Conservation (phyloP, 2,888 invertebrate species). For the Choristoneura rosaceana region DNA sequence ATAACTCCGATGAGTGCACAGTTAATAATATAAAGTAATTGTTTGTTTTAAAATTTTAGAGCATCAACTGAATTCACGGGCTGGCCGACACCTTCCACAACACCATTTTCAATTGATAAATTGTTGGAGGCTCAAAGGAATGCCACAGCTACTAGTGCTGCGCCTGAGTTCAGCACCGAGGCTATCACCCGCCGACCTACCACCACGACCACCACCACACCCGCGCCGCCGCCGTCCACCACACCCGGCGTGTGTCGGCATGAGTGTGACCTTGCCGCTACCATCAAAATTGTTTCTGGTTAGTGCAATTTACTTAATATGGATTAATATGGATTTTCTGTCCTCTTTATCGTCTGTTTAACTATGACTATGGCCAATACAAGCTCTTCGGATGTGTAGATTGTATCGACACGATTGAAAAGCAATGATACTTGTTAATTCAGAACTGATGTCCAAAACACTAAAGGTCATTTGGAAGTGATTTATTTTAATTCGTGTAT, state of each 20-base stretch:
- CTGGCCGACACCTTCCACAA: conserved; percentile 95
- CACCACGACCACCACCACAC: conserved; percentile 88
- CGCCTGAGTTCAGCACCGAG: conserved; percentile 73
- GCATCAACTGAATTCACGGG: conserved; percentile 96
- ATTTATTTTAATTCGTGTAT: no score
- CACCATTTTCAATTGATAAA: conserved; percentile 94
- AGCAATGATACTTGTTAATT: no score
- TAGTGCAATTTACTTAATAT: conserved; percentile 35
- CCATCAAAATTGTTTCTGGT: conserved; percentile 93
- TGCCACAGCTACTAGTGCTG: conserved; percentile 86
- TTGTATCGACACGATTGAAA: no score
- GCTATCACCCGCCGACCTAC: conserved; percentile 82
- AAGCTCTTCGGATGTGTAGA: no score
- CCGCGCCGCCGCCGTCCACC: conserved; percentile 89
- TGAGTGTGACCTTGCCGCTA: conserved; percentile 94
- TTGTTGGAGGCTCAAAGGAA: conserved; percentile 88
- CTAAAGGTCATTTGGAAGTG: no score
- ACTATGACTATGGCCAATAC: no score
- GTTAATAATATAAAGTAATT: neutral
- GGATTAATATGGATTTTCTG: no score
- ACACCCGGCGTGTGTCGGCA: conserved; percentile 92
- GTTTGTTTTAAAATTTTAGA: conserved; percentile 71
- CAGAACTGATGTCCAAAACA: no score
- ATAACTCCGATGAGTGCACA: neutral
- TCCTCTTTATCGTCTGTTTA: no score